Evolutionary conservation across 1,140 invertebrate genomes (phyloP).

Genomic region (Cyrtorhinus lividipennis): DNA sequence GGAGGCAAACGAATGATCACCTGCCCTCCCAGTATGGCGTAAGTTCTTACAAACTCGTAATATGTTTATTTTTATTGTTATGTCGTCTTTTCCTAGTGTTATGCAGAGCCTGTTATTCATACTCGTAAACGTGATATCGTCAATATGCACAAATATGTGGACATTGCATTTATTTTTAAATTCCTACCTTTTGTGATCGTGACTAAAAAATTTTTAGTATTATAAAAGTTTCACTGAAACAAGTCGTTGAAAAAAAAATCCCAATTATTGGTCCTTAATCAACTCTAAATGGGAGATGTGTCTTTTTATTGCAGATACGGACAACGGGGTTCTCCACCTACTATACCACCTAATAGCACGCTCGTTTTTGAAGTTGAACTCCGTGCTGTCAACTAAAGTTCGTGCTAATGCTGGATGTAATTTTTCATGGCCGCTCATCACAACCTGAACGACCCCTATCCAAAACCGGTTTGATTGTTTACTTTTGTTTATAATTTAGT

Average conservation of each 20-base stretch:
- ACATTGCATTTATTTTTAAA: background rate
- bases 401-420: background rate
- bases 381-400: too few species aligned
- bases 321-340: conserved; percentile 57
- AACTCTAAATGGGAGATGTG: background rate
- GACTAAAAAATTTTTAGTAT: background rate
- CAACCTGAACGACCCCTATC: background rate
- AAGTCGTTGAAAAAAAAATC: too few species aligned
- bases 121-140: too few species aligned
- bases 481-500: background rate
- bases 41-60: too few species aligned
- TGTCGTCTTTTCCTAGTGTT: background rate
- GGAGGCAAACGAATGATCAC: conserved; percentile 76
- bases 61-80: background rate
- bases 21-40: conserved; percentile 72
- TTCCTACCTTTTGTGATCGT: background rate
- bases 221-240: background rate
- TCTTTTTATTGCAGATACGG: conserved; percentile 54
- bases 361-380: conserved; percentile 79
- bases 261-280: too few species aligned
- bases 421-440: background rate
- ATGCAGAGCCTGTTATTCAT: too few species aligned
- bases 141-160: background rate
- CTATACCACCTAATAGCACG: conserved; percentile 69
- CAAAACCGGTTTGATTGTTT: background rate